Conservation (phyloP, 2,113 vertebrate genomes). For the Pseudorhombus dupliciocellatus region DNA sequence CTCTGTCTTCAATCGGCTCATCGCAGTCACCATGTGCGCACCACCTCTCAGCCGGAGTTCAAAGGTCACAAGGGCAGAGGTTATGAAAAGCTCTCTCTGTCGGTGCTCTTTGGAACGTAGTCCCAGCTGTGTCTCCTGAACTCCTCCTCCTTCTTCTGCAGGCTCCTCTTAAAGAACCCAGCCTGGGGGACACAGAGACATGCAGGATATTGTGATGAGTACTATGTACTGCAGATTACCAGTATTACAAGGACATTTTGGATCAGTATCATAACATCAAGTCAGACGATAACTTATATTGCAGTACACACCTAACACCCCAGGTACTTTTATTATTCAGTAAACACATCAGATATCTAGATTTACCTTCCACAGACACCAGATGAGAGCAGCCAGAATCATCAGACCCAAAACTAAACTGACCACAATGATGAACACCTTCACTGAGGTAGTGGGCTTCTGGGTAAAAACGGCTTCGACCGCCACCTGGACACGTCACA, state of each 20-base stretch:
- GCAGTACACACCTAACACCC: too few relatives aligned
- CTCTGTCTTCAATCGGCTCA: slow-evolving; percentile 4
- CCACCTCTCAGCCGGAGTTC: background rate
- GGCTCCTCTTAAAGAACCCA: slow-evolving; percentile 93
- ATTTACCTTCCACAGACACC: slow-evolving; percentile 90
- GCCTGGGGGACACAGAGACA: slow-evolving; percentile 72
- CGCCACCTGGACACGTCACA: slow-evolving; percentile 78
- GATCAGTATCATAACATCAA: too few relatives aligned
- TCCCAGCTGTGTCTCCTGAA: slow-evolving; percentile 90
- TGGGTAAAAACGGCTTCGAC: slow-evolving; percentile 88
- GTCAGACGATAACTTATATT: too few relatives aligned
- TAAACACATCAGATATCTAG: background rate
- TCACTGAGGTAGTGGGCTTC: slow-evolving; percentile 82
- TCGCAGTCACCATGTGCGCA: slow-evolving; percentile 3
- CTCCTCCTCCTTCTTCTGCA: slow-evolving; percentile 78
- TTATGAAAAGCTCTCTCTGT: slow-evolving; percentile 77
- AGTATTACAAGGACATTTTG: too few relatives aligned
- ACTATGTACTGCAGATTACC: background rate
- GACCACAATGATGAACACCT: slow-evolving; percentile 81
- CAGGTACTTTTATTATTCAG: too few relatives aligned
- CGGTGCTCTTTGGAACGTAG: slow-evolving; percentile 82
- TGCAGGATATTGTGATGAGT: background rate
- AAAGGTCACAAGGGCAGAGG: background rate
- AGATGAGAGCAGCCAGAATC: slow-evolving; percentile 85
- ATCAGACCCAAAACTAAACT: slow-evolving; percentile 86